These are phyloP conservation scores for Crambe crambe DNA, from an alignment of 37 sponge, comb jelly and placozoan genomes.

Conservation along the genomic window DNA sequence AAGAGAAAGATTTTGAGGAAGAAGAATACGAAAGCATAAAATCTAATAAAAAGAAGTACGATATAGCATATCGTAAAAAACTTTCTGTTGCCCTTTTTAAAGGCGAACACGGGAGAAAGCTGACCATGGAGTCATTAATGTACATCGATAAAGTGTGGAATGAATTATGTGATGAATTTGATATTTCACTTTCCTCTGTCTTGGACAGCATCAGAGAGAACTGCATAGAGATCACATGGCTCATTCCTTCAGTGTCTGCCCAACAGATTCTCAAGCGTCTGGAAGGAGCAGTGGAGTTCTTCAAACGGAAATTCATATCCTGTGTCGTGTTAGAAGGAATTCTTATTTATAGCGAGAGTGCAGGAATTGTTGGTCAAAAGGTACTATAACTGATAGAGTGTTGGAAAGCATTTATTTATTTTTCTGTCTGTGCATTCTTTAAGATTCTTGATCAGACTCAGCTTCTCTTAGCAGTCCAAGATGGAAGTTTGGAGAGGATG, in stretches of 20 bases:
- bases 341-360: background rate
- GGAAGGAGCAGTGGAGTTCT: background rate
- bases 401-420: too few relatives aligned
- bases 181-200: background rate
- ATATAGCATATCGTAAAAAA: background rate
- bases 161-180: background rate
- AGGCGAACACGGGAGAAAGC: background rate
- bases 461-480: slow-evolving; percentile 12
- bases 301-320: background rate
- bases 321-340: background rate
- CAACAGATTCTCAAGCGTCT: background rate
- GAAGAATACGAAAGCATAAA: slow-evolving; percentile 3
- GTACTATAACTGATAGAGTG: background rate
- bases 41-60: background rate
- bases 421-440: too few relatives aligned
- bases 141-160: background rate
- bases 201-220: background rate
- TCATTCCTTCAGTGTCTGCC: slow-evolving; percentile 9
- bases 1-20: background rate
- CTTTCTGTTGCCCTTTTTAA: background rate
- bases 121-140: background rate
- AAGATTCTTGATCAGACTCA: background rate
- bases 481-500: background rate
- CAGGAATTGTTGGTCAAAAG: background rate
- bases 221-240: slow-evolving; percentile 4